These are phyloP conservation scores for Lepidostoma basale DNA, from an alignment of 1,140 invertebrate species.

Conservation along the genomic window DNA sequence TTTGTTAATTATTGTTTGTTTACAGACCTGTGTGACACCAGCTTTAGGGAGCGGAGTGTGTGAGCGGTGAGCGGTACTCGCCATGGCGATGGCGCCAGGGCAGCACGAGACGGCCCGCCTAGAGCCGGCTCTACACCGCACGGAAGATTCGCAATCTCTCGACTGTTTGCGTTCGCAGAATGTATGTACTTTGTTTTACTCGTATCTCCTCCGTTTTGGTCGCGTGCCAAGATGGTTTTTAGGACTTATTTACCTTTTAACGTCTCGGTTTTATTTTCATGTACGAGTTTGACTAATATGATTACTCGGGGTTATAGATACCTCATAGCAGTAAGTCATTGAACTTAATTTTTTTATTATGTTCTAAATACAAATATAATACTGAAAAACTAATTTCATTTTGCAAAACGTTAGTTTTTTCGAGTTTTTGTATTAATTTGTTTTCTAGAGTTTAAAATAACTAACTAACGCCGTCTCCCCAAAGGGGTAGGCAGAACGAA, in stretches of 20 bases:
- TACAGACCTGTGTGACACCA: not conserved
- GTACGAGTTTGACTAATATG: not conserved
- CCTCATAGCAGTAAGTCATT: not conserved
- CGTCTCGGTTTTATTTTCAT: not conserved
- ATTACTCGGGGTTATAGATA: not conserved
- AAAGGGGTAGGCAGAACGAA: too few species aligned
- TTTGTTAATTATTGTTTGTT: slow-evolving; percentile 1
- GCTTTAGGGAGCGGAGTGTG: not conserved
- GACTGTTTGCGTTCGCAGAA: not conserved
- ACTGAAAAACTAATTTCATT: not conserved
- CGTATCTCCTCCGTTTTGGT: not conserved
- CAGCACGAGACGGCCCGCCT: too few species aligned
- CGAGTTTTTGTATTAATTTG: too few species aligned
- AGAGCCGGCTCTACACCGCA: not conserved
- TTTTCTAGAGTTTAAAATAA: too few species aligned
- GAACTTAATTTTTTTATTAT: not conserved
- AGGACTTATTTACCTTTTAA: not conserved
- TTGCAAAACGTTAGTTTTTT: not conserved
- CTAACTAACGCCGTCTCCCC: too few species aligned
- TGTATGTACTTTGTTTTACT: not conserved
- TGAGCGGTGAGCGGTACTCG: not conserved
- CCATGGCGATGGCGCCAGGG: not conserved
- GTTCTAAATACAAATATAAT: not conserved
- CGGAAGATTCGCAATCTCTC: not conserved
- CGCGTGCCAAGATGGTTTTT: not conserved